Conservation (phyloP, 23 tunicate genomes). For the Clavelina lepadiformis region DNA sequence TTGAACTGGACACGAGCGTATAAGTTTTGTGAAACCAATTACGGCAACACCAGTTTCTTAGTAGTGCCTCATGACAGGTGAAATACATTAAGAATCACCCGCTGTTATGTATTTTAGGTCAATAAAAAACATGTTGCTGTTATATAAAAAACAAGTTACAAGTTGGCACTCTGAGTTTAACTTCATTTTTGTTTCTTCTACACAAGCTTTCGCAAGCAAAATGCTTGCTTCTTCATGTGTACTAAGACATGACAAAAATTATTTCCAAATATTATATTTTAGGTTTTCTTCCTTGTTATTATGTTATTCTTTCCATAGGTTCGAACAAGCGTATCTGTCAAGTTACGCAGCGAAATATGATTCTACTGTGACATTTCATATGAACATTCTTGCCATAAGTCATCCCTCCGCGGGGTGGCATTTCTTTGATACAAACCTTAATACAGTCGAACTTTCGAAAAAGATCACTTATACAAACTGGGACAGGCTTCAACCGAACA, state of each 20-base stretch:
- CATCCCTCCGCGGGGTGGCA: slow-evolving; percentile 8
- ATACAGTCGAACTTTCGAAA: slow-evolving; percentile 1
- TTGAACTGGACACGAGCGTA: slow-evolving; percentile 62
- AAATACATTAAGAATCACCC: too few species aligned
- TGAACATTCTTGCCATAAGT: slow-evolving; percentile 28
- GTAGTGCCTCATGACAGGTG: slow-evolving; percentile 75
- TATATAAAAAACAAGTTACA: too few species aligned
- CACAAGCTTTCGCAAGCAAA: too few species aligned
- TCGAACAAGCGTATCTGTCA: slow-evolving; percentile 65
- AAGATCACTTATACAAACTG: slow-evolving; percentile 54
- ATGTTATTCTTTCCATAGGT: slow-evolving; percentile 31
- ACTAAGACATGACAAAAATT: too few species aligned
- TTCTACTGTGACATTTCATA: slow-evolving; percentile 32
- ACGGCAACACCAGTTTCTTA: slow-evolving; percentile 47
- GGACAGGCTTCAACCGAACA: slow-evolving; percentile 65
- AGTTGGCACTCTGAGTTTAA: too few species aligned
- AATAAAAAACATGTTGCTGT: too few species aligned
- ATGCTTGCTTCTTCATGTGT: too few species aligned
- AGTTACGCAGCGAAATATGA: slow-evolving; percentile 35
- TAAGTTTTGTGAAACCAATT: slow-evolving; percentile 29
- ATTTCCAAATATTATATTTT: too few species aligned
- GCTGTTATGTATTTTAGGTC: too few species aligned
- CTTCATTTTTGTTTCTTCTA: too few species aligned
- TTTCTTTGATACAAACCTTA: slow-evolving; percentile 39
- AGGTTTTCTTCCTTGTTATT: too few species aligned